A percentile compares a stretch with the other conserved stretches of the same genome.
Conservation (phyloP, 1,140 invertebrate genomes). For the Drosophila nigrodunni region DNA sequence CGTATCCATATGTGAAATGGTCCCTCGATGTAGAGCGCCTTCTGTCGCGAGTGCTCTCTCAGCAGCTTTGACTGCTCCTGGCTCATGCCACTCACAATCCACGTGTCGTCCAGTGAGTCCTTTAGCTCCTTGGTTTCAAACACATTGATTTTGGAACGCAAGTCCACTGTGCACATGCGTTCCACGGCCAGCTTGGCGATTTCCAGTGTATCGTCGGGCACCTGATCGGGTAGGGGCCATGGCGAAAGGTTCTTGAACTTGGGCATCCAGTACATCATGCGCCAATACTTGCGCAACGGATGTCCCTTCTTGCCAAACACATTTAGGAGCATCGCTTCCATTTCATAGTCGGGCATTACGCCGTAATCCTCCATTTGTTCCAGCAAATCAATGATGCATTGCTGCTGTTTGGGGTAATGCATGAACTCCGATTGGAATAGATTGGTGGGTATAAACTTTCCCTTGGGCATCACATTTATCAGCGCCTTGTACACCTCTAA, state of each 20-base stretch:
- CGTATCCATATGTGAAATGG: slow-evolving; percentile 93
- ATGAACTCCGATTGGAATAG: slow-evolving; percentile 93
- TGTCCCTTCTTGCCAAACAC: slow-evolving; percentile 93
- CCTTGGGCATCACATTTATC: slow-evolving; percentile 96
- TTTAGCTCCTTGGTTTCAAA: slow-evolving; percentile 90
- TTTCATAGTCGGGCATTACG: slow-evolving; percentile 95
- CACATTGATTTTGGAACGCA: slow-evolving; percentile 89
- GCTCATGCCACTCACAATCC: slow-evolving; percentile 96
- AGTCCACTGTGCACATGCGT: slow-evolving; percentile 95
- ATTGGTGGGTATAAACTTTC: slow-evolving; percentile 93
- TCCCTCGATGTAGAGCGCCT: slow-evolving; percentile 94
- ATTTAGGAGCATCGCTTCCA: slow-evolving; percentile 92
- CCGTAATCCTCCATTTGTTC: slow-evolving; percentile 85
- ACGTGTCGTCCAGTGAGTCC: slow-evolving; percentile 94
- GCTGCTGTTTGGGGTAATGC: slow-evolving; percentile 98
- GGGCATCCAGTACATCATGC: slow-evolving; percentile 99
- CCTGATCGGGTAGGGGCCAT: slow-evolving; percentile 91
- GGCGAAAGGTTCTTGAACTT: slow-evolving; percentile 97
- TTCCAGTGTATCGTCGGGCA: slow-evolving; percentile 91
- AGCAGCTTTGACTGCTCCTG: slow-evolving; percentile 91
- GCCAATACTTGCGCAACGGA: slow-evolving; percentile 92
- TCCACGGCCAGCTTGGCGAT: slow-evolving; percentile 94
- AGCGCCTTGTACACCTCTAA: slow-evolving; percentile 96
- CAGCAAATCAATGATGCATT: slow-evolving; percentile 93
- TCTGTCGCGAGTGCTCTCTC: slow-evolving; percentile 88